Evolutionary conservation across 2,113 vertebrate species (phyloP), one percentile per base, ranked within the genome.

Genomic region (Neotragus pygmaeus): DNA sequence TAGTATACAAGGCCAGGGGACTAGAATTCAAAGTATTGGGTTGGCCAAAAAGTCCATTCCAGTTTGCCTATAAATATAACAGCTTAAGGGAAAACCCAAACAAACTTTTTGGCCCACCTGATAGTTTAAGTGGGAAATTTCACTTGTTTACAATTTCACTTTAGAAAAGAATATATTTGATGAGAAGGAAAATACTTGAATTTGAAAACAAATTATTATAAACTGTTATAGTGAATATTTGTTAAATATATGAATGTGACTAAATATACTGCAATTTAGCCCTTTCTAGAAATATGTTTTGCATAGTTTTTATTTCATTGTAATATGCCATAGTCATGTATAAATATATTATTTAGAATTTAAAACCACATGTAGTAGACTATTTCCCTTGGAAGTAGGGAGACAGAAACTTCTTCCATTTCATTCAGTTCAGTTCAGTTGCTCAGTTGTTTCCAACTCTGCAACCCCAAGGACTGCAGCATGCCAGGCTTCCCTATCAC

Each of bases 281-380:
- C 3, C 15, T 82, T 93, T 81, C 28, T 85, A 66, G 55, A 49
- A 90, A 49, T 15, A 3, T 49, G 7, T 77, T 95, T 93, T 90
- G 25, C 13, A 14, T 77, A 49, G 12, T 80, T 80, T 96, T 84
- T 21, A 77, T 60, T 92, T 84, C n/a, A 86, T 70, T 83, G 89
- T 47, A 66, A 28, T 45, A 73, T 39, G 33, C 92, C 27, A 58
- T 62, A 82, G 62, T 93, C n/a, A 30, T 49, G 1, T 87, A 15
- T 95, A 45, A 90, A 78, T 73, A 23, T 81, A n/a, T 83, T 81
- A 64, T 86, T 93, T 86, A 91, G 57, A 95, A 88, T 96, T 95
- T 92, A 96, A 97, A 95, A 85, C 16, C 33, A 60, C 4, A 36
- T 0, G 2, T 89, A 30, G 86, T 70, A 85, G 28, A 7, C 49